Evolutionary conservation across 2,797 vertebrate species (phyloP), one percentile per base, ranked within the genome.

Genomic region (Megaceryle alcyon): DNA sequence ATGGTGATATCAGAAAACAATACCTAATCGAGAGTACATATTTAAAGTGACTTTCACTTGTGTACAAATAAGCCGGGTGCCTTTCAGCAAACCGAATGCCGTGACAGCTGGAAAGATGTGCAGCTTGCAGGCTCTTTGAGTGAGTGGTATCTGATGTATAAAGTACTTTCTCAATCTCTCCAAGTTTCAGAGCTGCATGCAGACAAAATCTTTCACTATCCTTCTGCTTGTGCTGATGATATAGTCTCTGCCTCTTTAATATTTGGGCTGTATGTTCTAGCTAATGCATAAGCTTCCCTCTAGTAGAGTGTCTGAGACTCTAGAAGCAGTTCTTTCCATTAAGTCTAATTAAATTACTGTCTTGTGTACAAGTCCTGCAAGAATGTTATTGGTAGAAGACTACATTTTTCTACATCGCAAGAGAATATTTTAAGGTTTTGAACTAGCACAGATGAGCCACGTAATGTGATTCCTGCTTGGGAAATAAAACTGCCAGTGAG

Each of bases 1-100:
- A 82, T 90, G 90, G 92, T 20, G 68, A 84, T 73, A 92, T 12
- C 3, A 54, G 12, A 92, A 96, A 95, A 76, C 60, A 91, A 95
- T 64, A 46, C 51, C 31, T 73, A 60, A 86, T 78, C 1, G 2
- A 87, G 76, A 75, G 23, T 86, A 97, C 94, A 95, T 96, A 96
- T 72, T 94, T 63, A 25, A 90, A 82, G 68, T 91, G n/a, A 92
- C 43, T 96, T 94, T 61, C 64, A 87, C 33, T 29, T 82, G 41
- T 25, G 43, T 81, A 82, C 60, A 92, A 73, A 33, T 20, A 64
- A 12, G 90, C 86, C 60, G 82, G 88, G 46, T 95, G 85, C 71
- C 63, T 94, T 90, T 69, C 49, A 76, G 86, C 73, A 92, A 71
- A 70, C 31, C 3, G 3, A 82, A 17, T 1, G 3, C 23, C 69